Conservation (phyloP, 2,888 invertebrate genomes). For the Sussaba pulchella region DNA sequence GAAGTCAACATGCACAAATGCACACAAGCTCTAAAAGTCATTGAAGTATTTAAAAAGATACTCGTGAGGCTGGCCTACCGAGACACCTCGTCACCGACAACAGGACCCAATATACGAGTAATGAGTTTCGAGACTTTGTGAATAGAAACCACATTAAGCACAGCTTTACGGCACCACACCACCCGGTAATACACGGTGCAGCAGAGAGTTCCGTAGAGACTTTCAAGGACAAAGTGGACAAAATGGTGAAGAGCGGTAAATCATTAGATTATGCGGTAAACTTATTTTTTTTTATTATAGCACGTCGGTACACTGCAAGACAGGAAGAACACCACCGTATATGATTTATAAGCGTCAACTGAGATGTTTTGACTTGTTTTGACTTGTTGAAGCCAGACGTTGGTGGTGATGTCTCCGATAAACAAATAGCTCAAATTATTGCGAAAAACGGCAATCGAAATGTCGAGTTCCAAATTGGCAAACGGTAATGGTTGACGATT, state of each 20-base stretch:
- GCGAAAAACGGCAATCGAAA: slow-evolving; percentile 31
- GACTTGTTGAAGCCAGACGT: slow-evolving; percentile 50
- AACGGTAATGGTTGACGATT: slow-evolving; percentile 48
- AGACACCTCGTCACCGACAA: slow-evolving; percentile 57
- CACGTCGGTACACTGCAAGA: slow-evolving; percentile 57
- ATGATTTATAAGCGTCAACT: slow-evolving; percentile 55
- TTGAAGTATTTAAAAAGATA: slow-evolving; percentile 39
- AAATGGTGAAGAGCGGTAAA: slow-evolving; percentile 44
- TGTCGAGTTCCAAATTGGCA: slow-evolving; percentile 49
- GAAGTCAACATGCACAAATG: slow-evolving; percentile 63
- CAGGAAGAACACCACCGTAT: slow-evolving; percentile 54
- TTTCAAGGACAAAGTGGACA: slow-evolving; percentile 62
- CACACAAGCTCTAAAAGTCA: slow-evolving; percentile 35
- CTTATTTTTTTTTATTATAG: slow-evolving; percentile 59
- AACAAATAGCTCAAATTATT: slow-evolving; percentile 7
- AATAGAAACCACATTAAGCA: slow-evolving; percentile 61
- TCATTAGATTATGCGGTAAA: slow-evolving; percentile 44
- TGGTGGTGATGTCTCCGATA: slow-evolving; percentile 7
- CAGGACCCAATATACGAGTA: slow-evolving; percentile 51
- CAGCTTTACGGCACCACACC: slow-evolving; percentile 60
- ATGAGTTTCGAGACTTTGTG: slow-evolving; percentile 56
- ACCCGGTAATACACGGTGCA: no score
- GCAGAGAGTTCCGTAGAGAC: slow-evolving; percentile 68
- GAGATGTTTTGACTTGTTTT: slow-evolving; percentile 45
- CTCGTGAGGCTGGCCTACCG: slow-evolving; percentile 44